Conservation (phyloP, 2,888 invertebrate species). For the Heliconius ethilla region DNA sequence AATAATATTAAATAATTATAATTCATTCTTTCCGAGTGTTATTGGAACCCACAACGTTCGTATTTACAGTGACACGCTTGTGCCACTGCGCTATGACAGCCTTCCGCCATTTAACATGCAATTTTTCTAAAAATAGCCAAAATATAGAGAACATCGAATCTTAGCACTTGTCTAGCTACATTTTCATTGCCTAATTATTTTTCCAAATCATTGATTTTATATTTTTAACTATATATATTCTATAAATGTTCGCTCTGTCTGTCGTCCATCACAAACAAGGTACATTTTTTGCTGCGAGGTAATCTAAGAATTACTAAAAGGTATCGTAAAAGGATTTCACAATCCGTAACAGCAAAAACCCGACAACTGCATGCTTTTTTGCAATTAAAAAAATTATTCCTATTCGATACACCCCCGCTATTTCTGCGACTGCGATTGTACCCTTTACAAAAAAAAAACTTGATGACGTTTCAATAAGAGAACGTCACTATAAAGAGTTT, state of each 20-base stretch:
- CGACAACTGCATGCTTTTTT: constrained; percentile 59
- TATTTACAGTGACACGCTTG: background rate
- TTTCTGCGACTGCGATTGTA: constrained; percentile 51
- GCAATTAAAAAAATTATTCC: constrained; percentile 50
- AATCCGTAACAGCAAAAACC: constrained; percentile 54
- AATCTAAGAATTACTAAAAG: constrained; percentile 50
- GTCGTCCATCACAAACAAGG: constrained; percentile 12
- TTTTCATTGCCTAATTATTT: background rate
- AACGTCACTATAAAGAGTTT: constrained; percentile 46
- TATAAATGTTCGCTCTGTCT: background rate
- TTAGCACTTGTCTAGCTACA: background rate
- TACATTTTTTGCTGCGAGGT: constrained; percentile 41
- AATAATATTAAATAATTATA: background rate
- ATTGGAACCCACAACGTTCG: background rate
- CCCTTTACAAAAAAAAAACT: constrained; percentile 57
- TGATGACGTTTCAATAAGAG: constrained; percentile 66
- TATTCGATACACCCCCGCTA: constrained; percentile 46
- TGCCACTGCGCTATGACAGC: background rate
- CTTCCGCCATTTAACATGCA: background rate
- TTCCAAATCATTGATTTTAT: background rate
- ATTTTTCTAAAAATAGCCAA: background rate
- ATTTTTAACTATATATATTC: constrained; percentile 5
- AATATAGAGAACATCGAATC: background rate
- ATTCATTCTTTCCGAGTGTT: background rate
- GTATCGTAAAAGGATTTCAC: constrained; percentile 47